phyloP scores from a whole-genome alignment of 2,888 invertebrate genomes.

The Tenthredo distinguenda region DNA sequence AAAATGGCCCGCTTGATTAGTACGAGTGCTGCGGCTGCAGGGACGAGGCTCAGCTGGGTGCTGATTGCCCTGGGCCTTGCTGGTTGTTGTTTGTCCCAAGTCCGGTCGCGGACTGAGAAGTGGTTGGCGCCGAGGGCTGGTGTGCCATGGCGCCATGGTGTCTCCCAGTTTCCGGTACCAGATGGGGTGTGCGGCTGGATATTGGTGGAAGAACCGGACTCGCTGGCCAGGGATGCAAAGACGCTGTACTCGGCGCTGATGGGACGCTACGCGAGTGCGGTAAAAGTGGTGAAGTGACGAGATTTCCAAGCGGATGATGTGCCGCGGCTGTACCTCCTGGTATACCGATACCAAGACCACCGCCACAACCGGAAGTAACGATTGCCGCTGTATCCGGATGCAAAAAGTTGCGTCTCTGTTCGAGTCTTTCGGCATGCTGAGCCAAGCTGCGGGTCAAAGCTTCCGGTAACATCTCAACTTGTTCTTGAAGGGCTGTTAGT shows the following conservation, averaged over 20 bases:
- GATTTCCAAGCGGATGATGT: conserved; percentile 71
- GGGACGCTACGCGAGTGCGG: conserved; percentile 81
- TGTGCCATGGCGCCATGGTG: conserved; percentile 51
- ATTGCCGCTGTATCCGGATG: conserved; percentile 92
- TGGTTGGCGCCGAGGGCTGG: conserved; percentile 60
- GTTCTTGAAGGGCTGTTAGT: conserved; percentile 91
- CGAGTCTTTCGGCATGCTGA: conserved; percentile 88
- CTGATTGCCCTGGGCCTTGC: conserved; percentile 75
- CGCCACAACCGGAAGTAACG: conserved; percentile 77
- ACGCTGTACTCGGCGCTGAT: conserved; percentile 80
- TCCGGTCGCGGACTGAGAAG: conserved; percentile 72
- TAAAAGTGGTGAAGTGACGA: conserved; percentile 73
- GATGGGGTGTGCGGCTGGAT: conserved; percentile 85
- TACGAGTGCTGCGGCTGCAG: conserved; percentile 78
- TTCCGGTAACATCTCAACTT: conserved; percentile 91
- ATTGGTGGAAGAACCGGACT: conserved; percentile 88
- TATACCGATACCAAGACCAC: conserved; percentile 73
- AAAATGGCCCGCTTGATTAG: conserved; percentile 59
- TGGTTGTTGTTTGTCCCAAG: conserved; percentile 72
- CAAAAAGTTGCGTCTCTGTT: conserved; percentile 91
- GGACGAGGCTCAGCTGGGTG: conserved; percentile 77
- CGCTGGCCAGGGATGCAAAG: conserved; percentile 89
- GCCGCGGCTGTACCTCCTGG: conserved; percentile 66
- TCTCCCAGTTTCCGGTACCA: conserved; percentile 84
- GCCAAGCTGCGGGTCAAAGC: conserved; percentile 88